A percentile compares a stretch with the other conserved stretches of the same genome.
These are phyloP conservation scores for Eumaeus atala DNA, from an alignment of 1,140 invertebrate genomes.

Conservation along the genomic window DNA sequence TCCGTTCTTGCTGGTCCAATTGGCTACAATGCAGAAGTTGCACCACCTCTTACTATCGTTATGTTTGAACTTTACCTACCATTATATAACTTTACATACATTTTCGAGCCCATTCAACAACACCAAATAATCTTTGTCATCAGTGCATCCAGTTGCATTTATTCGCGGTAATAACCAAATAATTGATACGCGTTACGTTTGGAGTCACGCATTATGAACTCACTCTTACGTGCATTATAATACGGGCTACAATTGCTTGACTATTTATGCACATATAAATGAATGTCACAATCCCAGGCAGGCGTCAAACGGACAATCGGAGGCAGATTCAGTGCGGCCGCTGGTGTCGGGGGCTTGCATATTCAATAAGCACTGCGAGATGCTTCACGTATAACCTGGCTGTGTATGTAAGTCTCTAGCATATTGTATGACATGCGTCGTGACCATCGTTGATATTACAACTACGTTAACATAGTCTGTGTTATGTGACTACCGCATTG, in stretches of 20 bases:
- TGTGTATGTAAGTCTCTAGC: constrained; percentile 2
- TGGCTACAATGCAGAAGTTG: no score
- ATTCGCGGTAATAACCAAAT: constrained; percentile 2
- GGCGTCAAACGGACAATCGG: constrained; percentile 8
- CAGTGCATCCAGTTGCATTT: not conserved
- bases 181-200: not conserved
- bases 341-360: constrained; percentile 13
- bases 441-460: no score
- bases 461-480: no score
- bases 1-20: no score
- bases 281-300: constrained; percentile 4
- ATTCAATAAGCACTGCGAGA: constrained; percentile 6
- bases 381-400: constrained; percentile 2
- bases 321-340: constrained; percentile 6
- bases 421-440: constrained; percentile 1
- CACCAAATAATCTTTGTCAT: not conserved
- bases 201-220: not conserved
- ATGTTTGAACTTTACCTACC: no score
- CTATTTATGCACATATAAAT: not conserved
- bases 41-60: no score
- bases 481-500: no score
- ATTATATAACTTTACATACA: no score
- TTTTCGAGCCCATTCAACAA: not conserved
- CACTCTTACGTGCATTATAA: not conserved
- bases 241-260: not conserved